Evolutionary conservation across 2,888 invertebrate genomes (phyloP), one percentile per base, ranked within the genome.

Genomic region (Oxytorus armatus): DNA sequence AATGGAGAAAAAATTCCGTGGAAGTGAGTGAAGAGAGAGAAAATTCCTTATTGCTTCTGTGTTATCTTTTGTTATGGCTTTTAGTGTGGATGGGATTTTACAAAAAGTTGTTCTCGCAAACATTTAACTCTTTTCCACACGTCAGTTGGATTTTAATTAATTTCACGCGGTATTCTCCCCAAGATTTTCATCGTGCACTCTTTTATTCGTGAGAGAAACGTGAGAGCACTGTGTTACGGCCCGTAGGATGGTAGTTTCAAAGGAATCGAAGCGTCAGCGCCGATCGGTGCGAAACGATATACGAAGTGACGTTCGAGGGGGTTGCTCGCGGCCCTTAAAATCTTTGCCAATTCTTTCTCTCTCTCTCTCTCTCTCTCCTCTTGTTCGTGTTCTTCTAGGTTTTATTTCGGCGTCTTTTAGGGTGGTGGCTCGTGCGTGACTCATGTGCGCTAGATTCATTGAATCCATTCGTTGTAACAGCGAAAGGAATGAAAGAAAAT

Each of bases 341-440:
- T 25, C 59, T 72, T 74, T 44, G 55, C 23, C 39, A 53, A 70
- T 81, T 63, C 63, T 47, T 29, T 69, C 16, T 44, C 57, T 74
- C 42, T 57, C 49, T 51, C 33, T 39, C 42, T 53, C 33, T 39
- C 33, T 14, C n/a, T 57, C 33, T 21, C 53, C 36, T 10, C 42
- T 57, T 29, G n/a, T 42, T 39, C 18, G 18, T 29, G 66, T 33
- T 65, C 47, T 65, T 69, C 29, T 11, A 18, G 33, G 18, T 61
- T 51, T 57, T 53, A 29, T 57, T 51, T 51, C 23, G 65, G 47
- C 18, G 42, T 70, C 21, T 16, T 49, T 23, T 66, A 11, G 72
- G 66, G 70, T 72, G 69, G 74, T 51, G 65, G 79, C 79, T 68
- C 36, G 51, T 65, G 25, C 57, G 74, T 74, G 79, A 79, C 36